Conservation (phyloP, 2,888 invertebrate genomes). For the Hetaerina titia region DNA sequence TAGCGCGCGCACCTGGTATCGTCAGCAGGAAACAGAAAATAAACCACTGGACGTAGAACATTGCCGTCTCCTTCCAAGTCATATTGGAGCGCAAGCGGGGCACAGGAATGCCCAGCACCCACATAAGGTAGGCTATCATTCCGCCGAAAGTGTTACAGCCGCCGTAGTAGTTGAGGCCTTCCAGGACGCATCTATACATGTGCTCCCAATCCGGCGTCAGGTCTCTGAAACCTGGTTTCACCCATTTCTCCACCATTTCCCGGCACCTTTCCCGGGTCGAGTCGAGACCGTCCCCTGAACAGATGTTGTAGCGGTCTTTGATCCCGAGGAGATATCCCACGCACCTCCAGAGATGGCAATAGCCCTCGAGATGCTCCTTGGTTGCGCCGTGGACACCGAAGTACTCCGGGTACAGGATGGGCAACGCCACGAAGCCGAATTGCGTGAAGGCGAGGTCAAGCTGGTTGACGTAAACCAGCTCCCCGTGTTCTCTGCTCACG, state of each 20-base stretch:
- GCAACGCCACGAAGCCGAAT: constrained; percentile 78
- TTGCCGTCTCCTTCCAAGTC: constrained; percentile 44
- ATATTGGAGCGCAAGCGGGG: constrained; percentile 34
- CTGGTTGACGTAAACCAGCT: constrained; percentile 76
- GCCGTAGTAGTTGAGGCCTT: constrained; percentile 74
- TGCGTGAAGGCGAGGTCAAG: constrained; percentile 80
- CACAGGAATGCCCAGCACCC: constrained; percentile 71
- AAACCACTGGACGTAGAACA: constrained; percentile 60
- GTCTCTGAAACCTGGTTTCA: constrained; percentile 74
- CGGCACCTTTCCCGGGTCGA: constrained; percentile 74
- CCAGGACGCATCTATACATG: constrained; percentile 75
- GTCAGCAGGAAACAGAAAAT: constrained; percentile 66
- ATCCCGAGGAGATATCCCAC: constrained; percentile 79
- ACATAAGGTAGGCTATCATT: constrained; percentile 73
- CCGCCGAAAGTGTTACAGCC: constrained; percentile 73
- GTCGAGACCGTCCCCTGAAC: constrained; percentile 74
- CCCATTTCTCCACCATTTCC: constrained; percentile 74
- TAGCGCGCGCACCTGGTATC: constrained; percentile 67
- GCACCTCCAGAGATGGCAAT: constrained; percentile 79
- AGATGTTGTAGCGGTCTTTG: constrained; percentile 76
- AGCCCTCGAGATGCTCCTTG: constrained; percentile 78
- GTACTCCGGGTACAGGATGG: constrained; percentile 77
- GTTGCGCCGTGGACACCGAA: constrained; percentile 76
- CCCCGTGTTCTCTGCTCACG: neutral
- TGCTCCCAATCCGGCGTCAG: constrained; percentile 76